Evolutionary conservation across 2,797 vertebrate species (phyloP).

Genomic region (Coranthus polyacanthus): DNA sequence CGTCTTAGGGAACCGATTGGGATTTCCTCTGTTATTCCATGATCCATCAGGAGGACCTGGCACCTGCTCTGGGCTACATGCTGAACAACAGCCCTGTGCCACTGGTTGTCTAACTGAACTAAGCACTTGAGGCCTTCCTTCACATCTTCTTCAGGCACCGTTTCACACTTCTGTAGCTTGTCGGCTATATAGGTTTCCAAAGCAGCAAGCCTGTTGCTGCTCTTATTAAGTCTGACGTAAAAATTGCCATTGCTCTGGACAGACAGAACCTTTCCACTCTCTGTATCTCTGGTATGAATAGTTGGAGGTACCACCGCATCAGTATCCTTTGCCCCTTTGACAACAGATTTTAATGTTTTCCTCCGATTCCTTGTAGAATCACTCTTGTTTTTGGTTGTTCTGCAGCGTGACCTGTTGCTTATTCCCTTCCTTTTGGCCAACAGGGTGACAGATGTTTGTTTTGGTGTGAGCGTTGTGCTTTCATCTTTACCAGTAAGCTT

Average conservation of each 20-base stretch:
- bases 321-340: not conserved
- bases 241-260: conserved; percentile 77
- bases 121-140: conserved; percentile 82
- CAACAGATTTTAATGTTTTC: not conserved
- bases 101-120: conserved; percentile 74
- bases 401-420: not conserved
- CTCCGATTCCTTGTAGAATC: not conserved
- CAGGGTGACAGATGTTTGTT: not conserved
- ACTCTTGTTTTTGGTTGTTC: not conserved
- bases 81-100: conserved; percentile 82
- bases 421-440: not conserved
- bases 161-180: conserved; percentile 55
- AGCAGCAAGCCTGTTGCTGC: conserved; percentile 47
- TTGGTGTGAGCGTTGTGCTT: not conserved
- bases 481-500: not conserved
- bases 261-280: conserved; percentile 76
- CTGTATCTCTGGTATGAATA: conserved; percentile 73
- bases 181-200: conserved; percentile 71
- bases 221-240: conserved; percentile 79
- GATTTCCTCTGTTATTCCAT: conserved; percentile 75
- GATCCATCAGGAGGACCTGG: conserved; percentile 84
- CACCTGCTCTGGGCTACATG: conserved; percentile 60
- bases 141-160: conserved; percentile 68
- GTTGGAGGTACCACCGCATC: conserved; percentile 35
- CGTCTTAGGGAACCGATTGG: conserved; percentile 63